These are phyloP conservation scores for Carduelis carduelis DNA, from an alignment of 2,797 vertebrate genomes.

Conservation along the genomic window DNA sequence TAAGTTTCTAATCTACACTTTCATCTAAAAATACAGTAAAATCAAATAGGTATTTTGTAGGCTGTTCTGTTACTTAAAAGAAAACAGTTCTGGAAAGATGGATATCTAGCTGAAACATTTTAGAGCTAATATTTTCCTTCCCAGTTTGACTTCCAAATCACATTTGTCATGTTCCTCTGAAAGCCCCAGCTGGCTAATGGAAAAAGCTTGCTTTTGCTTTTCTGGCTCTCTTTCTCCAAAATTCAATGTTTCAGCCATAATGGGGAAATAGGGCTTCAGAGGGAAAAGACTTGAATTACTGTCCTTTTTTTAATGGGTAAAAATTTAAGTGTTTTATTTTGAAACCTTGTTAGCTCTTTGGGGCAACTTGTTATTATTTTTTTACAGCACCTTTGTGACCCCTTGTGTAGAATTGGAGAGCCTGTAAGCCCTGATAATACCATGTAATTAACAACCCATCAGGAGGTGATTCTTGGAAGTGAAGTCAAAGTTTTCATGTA, in stretches of 20 bases:
- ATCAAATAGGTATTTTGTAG: background rate
- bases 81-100: background rate
- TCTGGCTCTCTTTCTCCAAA: background rate
- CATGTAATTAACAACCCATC: background rate
- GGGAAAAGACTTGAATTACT: background rate
- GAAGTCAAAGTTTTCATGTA: background rate
- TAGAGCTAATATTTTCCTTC: slow-evolving; percentile 27
- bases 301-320: background rate
- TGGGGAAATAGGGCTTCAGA: background rate
- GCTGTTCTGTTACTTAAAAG: background rate
- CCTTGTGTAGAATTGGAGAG: background rate
- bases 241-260: background rate
- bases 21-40: background rate
- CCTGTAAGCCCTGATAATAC: background rate
- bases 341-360: background rate
- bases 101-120: background rate
- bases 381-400: background rate
- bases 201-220: background rate
- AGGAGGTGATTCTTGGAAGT: background rate
- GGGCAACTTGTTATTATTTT: background rate
- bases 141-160: background rate
- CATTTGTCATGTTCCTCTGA: background rate
- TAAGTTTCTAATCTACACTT: background rate
- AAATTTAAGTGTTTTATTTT: background rate
- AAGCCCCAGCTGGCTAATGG: background rate